These are phyloP conservation scores for Danio tinwini DNA, from an alignment of 2,797 vertebrate genomes.

Conservation along the genomic window DNA sequence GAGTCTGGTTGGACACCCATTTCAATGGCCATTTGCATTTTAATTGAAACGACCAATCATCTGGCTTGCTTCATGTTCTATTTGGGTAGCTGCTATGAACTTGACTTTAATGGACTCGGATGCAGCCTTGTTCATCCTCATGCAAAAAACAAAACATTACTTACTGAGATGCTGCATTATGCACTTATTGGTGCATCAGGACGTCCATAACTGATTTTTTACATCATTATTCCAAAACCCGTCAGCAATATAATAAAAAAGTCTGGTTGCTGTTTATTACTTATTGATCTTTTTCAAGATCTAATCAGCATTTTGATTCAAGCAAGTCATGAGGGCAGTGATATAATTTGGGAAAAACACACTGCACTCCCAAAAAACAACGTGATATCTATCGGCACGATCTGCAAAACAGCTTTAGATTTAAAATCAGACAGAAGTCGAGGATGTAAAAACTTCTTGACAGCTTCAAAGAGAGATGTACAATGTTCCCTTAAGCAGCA, in stretches of 20 bases:
- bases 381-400: not conserved
- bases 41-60: slow-evolving; percentile 52
- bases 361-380: slow-evolving; percentile 1
- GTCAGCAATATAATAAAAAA: slow-evolving; percentile 7
- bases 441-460: slow-evolving; percentile 15
- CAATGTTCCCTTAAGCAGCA: slow-evolving; percentile 10
- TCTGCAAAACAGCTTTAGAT: slow-evolving; percentile 12
- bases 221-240: slow-evolving; percentile 2
- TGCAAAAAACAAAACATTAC: slow-evolving; percentile 16
- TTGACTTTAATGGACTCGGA: not conserved
- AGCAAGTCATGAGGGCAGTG: not conserved
- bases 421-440: slow-evolving; percentile 1
- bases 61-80: slow-evolving; percentile 34
- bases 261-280: slow-evolving; percentile 7
- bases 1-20: not conserved
- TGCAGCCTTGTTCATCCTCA: not conserved
- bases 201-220: slow-evolving; percentile 1
- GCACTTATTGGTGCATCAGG: slow-evolving; percentile 9
- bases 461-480: slow-evolving; percentile 21
- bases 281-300: slow-evolving; percentile 32
- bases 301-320: slow-evolving; percentile 40
- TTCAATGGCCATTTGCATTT: slow-evolving; percentile 58
- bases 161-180: slow-evolving; percentile 2
- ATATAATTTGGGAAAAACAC: not conserved
- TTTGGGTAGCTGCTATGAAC: slow-evolving; percentile 7